Evolutionary conservation across 2,113 vertebrate species (phyloP), one percentile per base, ranked within the genome.

Genomic region (Macheiramphus alcinus): DNA sequence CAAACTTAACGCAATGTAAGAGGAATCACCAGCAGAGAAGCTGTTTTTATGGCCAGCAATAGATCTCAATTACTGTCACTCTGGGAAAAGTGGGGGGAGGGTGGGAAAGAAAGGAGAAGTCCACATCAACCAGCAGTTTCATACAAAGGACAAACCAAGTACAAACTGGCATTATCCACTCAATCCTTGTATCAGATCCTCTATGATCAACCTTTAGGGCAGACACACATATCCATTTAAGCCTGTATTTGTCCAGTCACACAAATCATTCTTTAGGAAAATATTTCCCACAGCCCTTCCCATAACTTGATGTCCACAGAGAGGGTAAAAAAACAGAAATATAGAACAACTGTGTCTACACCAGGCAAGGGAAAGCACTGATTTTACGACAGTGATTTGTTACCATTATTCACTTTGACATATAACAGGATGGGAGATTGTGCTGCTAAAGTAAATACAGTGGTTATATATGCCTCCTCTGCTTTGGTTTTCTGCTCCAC

Each of bases 201-300:
- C 7, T 0, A 16, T 34, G 20, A 74, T 50, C 83, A 94, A 97
- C 97, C 86, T 95, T 93, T 72, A 94, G 95, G 91, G 86, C 94
- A 97, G 56, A 88, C 85, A 85, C 78, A 72, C 29, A 95, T 82
- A 94, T 25, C 87, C 91, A 42, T 85, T 89, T 95, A 94, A 96
- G 94, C 95, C 86, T 45, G 53, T 94, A 92, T 97, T 96, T 97
- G 76, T 94, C 89, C 96, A 93, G 94, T 63, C 73, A 82, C 91
- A 95, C 92, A 93, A 94, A 96, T 94, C 73, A 97, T 88, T 85
- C 93, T 82, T 84, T 94, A 96, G 76, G 89, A 91, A 94, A 97
- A 85, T 82, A 93, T 95, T 97, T 97, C 94, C 93, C 94, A 95
- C 95, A 97, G 93, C 48, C 82, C 92, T 94, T 94, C 83, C 96